Evolutionary conservation across 2,113 vertebrate species (phyloP).

Genomic region (Stegastes partitus): DNA sequence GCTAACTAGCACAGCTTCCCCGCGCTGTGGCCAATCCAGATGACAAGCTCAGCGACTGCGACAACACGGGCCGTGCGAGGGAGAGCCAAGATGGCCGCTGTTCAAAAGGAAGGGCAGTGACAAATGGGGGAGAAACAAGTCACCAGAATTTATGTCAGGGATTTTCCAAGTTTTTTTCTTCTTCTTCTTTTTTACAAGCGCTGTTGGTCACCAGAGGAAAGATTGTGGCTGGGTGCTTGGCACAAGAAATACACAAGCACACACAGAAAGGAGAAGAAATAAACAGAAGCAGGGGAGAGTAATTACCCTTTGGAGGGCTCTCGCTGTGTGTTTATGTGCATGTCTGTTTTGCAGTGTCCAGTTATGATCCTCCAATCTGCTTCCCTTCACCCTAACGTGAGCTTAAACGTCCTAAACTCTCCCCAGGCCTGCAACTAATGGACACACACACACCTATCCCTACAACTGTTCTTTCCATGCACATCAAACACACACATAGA

Average conservation of each 20-base stretch:
- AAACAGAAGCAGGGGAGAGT: constrained; percentile 48
- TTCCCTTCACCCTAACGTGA: constrained; percentile 24
- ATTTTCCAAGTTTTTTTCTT: constrained; percentile 57
- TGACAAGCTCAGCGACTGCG: constrained; percentile 45
- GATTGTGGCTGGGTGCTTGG: constrained; percentile 62
- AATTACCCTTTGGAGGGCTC: constrained; percentile 30
- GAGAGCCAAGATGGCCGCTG: constrained; percentile 55
- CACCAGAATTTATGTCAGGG: constrained; percentile 57
- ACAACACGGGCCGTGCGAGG: not conserved
- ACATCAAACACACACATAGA: constrained; percentile 15
- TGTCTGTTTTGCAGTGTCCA: constrained; percentile 16
- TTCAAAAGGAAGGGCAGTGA: constrained; percentile 42
- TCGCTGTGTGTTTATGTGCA: constrained; percentile 39
- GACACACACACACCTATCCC: constrained; percentile 5
- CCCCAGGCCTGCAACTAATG: constrained; percentile 1
- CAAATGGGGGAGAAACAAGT: constrained; percentile 27
- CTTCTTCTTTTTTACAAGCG: constrained; percentile 23
- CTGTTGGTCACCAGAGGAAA: constrained; percentile 50
- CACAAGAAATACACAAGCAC: constrained; percentile 49
- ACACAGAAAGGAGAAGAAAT: constrained; percentile 50
- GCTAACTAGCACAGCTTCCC: constrained; percentile 44
- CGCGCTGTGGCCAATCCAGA: constrained; percentile 29
- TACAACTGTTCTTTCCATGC: not conserved
- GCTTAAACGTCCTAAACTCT: constrained; percentile 38
- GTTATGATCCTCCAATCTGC: constrained; percentile 33